These are phyloP conservation scores for Macrosoma leucophasiata DNA, from an alignment of 2,888 invertebrate species.

Conservation along the genomic window DNA sequence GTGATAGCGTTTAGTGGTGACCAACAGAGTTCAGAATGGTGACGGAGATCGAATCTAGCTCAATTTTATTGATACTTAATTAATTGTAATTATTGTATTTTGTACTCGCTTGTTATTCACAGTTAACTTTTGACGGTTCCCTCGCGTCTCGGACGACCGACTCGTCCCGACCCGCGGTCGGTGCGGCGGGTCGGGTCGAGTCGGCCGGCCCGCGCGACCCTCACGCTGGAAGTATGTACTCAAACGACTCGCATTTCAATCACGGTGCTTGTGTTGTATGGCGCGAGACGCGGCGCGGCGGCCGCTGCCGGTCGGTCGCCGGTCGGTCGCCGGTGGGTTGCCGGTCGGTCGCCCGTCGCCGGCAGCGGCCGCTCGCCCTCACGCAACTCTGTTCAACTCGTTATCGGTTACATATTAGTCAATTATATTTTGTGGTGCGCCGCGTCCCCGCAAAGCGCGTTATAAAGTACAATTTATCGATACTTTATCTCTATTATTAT, in stretches of 20 bases:
- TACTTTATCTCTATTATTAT: constrained; percentile 44
- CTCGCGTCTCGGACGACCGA: constrained; percentile 10
- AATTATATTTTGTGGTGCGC: constrained; percentile 27
- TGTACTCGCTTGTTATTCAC: constrained; percentile 59
- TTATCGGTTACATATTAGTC: constrained; percentile 25
- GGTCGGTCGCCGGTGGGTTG: constrained; percentile 5
- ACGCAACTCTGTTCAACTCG: constrained; percentile 12
- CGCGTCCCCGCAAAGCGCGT: constrained; percentile 35
- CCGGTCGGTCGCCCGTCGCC: constrained; percentile 6
- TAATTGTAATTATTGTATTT: constrained; percentile 37
- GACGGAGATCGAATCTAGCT: constrained; percentile 59
- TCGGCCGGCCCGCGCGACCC: constrained; percentile 19
- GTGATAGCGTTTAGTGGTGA: constrained; percentile 25
- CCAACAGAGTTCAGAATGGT: constrained; percentile 30
- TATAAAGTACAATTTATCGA: constrained; percentile 55
- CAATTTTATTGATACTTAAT: constrained; percentile 69
- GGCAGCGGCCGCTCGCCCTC: constrained; percentile 13
- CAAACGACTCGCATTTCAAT: constrained; percentile 53
- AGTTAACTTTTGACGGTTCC: constrained; percentile 15
- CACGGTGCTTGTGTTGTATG: constrained; percentile 49
- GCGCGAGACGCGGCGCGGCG: constrained; percentile 24
- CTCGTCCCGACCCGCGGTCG: constrained; percentile 23
- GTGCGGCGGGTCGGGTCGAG: no score
- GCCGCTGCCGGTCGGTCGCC: constrained; percentile 19
- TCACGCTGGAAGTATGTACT: constrained; percentile 36